These are phyloP conservation scores for Axinella damicornis DNA, from an alignment of 37 sponge, comb jelly and placozoan genomes.

Conservation along the genomic window DNA sequence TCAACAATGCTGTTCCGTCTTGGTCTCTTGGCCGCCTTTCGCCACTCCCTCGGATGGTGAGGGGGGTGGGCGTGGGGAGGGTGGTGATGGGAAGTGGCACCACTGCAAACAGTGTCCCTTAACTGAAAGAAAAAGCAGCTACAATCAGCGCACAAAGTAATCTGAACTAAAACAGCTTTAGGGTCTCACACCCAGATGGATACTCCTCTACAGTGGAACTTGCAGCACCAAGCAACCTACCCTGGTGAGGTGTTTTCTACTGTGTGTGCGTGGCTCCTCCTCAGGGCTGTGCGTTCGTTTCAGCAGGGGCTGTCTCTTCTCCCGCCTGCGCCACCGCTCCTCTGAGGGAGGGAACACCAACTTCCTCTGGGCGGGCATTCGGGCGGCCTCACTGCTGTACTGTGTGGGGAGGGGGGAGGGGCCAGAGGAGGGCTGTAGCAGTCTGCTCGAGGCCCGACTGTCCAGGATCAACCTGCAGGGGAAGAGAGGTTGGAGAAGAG, in stretches of 20 bases:
- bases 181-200: no score
- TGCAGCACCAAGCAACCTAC: neutral
- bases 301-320: neutral
- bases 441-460: constrained; percentile 9
- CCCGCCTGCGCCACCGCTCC: neutral
- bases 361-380: constrained; percentile 18
- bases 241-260: neutral
- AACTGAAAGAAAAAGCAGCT: neutral
- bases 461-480: constrained; percentile 32
- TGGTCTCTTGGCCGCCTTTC: constrained; percentile 22
- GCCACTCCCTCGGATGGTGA: neutral
- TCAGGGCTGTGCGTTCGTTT: constrained; percentile 13
- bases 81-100: neutral
- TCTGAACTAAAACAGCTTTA: no score
- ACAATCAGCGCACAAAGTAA: no score
- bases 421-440: neutral
- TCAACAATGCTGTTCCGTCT: constrained; percentile 1
- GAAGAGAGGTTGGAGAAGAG: no score
- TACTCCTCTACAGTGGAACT: no score
- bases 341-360: constrained; percentile 20
- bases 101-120: neutral
- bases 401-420: neutral
- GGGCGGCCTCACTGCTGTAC: constrained; percentile 11
- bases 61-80: neutral
- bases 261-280: constrained; percentile 2